A percentile compares a stretch with the other conserved stretches of the same genome.
phyloP scores from a whole-genome alignment of 1,140 invertebrate genomes.

The Bicyclus anynana region DNA sequence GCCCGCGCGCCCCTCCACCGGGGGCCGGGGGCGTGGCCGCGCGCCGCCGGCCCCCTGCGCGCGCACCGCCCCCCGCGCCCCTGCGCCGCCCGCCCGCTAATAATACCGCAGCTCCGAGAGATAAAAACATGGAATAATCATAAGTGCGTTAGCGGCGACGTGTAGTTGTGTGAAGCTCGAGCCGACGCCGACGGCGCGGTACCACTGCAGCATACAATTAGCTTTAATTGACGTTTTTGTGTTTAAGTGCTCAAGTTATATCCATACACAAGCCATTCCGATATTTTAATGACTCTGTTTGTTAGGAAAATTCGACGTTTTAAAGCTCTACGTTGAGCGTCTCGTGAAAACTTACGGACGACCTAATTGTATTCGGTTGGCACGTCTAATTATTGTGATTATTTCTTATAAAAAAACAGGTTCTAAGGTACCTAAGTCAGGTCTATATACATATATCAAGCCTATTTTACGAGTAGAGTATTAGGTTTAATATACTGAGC shows the following conservation, averaged over 20 bases:
- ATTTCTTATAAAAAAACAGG: no score
- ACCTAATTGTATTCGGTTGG: no score
- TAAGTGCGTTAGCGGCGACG: constrained; percentile 69
- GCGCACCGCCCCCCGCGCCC: constrained; percentile 26
- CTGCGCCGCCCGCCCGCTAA: constrained; percentile 43
- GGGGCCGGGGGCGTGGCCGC: constrained; percentile 50
- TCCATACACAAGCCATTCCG: background rate
- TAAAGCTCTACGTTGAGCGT: background rate
- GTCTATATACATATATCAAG: no score
- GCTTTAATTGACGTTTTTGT: constrained; percentile 11
- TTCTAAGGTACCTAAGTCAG: no score
- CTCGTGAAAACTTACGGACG: background rate
- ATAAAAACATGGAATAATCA: constrained; percentile 74
- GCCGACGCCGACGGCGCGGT: constrained; percentile 18
- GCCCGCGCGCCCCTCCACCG: constrained; percentile 62
- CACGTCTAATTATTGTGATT: no score
- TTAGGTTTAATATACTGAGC: no score
- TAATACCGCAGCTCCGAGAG: constrained; percentile 67
- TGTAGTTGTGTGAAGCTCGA: constrained; percentile 64
- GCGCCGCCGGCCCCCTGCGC: constrained; percentile 25
- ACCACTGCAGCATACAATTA: constrained; percentile 12
- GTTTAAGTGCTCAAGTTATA: constrained; percentile 13
- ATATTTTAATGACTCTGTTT: background rate
- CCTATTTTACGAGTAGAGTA: no score
- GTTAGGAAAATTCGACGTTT: background rate